phyloP scores from a whole-genome alignment of 2,113 vertebrate species.

The Psittacara wagleri region DNA sequence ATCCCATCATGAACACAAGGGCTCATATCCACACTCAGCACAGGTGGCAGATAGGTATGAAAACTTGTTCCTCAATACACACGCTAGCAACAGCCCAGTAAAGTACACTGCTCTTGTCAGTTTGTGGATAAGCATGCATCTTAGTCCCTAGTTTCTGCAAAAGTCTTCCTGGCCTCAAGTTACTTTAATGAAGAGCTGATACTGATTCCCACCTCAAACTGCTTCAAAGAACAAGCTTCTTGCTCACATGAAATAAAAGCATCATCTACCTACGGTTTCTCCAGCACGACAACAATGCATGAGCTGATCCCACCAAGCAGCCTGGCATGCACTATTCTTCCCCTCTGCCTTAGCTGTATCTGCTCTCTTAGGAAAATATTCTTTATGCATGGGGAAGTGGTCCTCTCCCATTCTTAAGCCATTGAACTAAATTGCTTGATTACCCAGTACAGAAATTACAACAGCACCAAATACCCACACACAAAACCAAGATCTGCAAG shows the following conservation, averaged over 20 bases:
- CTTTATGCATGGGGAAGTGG: background rate
- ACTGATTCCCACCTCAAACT: background rate
- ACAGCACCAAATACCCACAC: background rate
- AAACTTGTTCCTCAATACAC: background rate
- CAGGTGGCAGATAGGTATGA: background rate
- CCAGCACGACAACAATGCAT: accelerated
- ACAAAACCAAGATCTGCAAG: background rate
- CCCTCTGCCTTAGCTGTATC: background rate
- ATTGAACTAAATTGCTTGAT: background rate
- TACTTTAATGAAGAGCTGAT: background rate
- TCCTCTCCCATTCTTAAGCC: background rate
- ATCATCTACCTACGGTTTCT: background rate
- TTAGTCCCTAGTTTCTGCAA: accelerated
- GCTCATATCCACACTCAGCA: accelerated
- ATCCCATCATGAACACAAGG: accelerated
- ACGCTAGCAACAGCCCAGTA: background rate
- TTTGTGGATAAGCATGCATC: accelerated
- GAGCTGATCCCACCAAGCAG: background rate
- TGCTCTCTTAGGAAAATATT: background rate
- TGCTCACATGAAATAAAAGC: background rate
- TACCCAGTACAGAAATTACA: background rate
- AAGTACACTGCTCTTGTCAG: accelerated
- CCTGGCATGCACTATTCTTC: background rate
- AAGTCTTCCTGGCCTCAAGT: background rate
- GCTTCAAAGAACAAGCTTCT: background rate